These are phyloP conservation scores for Drosophila takahashii DNA, from an alignment of 1,140 invertebrate species.

Conservation along the genomic window DNA sequence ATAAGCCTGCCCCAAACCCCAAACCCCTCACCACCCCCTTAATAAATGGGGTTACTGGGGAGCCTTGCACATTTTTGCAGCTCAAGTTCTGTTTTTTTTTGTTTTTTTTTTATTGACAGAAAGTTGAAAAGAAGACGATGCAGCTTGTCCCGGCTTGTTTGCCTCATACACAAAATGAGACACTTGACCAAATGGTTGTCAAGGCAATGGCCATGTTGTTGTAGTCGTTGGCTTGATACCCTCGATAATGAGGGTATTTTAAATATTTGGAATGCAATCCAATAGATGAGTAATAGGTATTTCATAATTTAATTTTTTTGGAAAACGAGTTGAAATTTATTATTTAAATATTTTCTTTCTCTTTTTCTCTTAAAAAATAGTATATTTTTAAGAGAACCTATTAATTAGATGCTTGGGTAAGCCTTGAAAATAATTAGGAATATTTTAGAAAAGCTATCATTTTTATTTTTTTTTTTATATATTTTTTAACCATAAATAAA, in stretches of 20 bases:
- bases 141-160: conserved; percentile 50
- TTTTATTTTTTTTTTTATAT: no score
- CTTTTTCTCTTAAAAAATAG: no score
- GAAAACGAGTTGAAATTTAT: no score
- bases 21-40: background rate
- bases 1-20: background rate
- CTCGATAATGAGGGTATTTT: background rate
- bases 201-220: conserved; percentile 34
- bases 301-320: no score
- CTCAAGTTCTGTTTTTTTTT: conserved; percentile 25
- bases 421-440: no score
- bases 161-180: conserved; percentile 74
- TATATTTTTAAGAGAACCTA: no score
- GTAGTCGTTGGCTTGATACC: conserved; percentile 9
- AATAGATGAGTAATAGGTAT: background rate
- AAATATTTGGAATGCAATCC: background rate
- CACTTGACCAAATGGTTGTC: conserved; percentile 67
- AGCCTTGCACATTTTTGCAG: conserved; percentile 48
- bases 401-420: no score
- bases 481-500: background rate
- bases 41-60: background rate
- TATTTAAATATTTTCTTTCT: no score
- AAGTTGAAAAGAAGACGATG: conserved; percentile 37
- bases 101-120: conserved; percentile 57
- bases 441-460: no score